Evolutionary conservation across 2,113 vertebrate species (phyloP).

Genomic region (Callaeas wilsoni): DNA sequence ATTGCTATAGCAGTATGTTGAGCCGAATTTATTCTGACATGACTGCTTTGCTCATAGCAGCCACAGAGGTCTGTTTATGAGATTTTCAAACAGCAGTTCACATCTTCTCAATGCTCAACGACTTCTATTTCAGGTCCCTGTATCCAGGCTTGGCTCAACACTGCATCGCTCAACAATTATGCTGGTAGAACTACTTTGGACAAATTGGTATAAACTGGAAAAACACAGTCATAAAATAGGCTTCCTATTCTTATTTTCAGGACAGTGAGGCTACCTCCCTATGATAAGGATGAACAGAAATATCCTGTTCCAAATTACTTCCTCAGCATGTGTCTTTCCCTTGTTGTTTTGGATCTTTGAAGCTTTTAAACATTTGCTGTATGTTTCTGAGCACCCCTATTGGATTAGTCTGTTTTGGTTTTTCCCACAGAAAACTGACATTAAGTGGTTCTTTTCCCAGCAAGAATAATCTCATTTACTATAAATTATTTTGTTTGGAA

Average conservation of each 20-base stretch:
- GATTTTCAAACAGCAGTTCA: not conserved
- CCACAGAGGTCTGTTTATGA: not conserved
- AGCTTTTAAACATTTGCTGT: slow-evolving; percentile 47
- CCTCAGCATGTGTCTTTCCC: slow-evolving; percentile 35
- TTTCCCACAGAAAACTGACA: slow-evolving; percentile 62
- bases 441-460: slow-evolving; percentile 74
- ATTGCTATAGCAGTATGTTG: not conserved
- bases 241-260: not conserved
- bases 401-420: slow-evolving; percentile 29
- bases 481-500: slow-evolving; percentile 72
- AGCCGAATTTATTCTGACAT: not conserved
- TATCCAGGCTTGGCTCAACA: not conserved
- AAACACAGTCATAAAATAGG: not conserved
- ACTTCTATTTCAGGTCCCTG: not conserved
- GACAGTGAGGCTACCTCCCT: not conserved
- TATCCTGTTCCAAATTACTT: not conserved
- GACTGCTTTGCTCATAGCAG: not conserved
- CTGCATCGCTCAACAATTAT: not conserved
- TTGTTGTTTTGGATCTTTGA: not conserved
- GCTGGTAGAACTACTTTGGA: not conserved
- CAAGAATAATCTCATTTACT: slow-evolving; percentile 73
- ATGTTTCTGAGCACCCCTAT: slow-evolving; percentile 25
- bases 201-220: not conserved
- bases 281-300: not conserved
- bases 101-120: not conserved